Conservation (phyloP, 2,797 vertebrate species). For the Triplophysa yarkandensis region DNA sequence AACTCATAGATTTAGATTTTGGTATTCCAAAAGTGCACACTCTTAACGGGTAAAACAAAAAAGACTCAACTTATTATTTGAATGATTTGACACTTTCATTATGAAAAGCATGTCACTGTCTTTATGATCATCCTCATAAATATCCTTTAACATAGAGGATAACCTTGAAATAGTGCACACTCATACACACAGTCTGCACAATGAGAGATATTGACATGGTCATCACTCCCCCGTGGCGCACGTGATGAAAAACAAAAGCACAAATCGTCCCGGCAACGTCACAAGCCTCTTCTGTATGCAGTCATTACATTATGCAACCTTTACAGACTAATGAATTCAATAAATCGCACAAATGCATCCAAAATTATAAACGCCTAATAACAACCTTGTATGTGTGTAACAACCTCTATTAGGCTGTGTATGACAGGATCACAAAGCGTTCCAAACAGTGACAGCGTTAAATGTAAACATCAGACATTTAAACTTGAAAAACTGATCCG, state of each 20-base stretch:
- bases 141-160: background rate
- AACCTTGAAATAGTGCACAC: conserved; percentile 38
- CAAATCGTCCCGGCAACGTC: conserved; percentile 25
- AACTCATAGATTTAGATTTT: no score
- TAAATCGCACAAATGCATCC: conserved; percentile 11
- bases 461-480: conserved; percentile 28
- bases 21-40: no score
- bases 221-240: background rate
- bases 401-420: background rate
- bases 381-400: background rate
- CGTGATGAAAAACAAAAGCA: conserved; percentile 29
- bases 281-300: conserved; percentile 25
- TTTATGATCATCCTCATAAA: background rate
- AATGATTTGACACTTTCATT: background rate
- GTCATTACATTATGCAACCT: conserved; percentile 40
- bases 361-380: background rate
- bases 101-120: background rate
- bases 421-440: background rate
- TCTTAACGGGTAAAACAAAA: no score
- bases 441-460: conserved; percentile 6
- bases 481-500: no score
- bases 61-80: no score
- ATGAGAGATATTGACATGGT: conserved; percentile 8
- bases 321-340: conserved; percentile 24
- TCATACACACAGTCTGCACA: background rate